Evolutionary conservation across 2,888 invertebrate genomes (phyloP).

Genomic region (Baronia brevicornis): DNA sequence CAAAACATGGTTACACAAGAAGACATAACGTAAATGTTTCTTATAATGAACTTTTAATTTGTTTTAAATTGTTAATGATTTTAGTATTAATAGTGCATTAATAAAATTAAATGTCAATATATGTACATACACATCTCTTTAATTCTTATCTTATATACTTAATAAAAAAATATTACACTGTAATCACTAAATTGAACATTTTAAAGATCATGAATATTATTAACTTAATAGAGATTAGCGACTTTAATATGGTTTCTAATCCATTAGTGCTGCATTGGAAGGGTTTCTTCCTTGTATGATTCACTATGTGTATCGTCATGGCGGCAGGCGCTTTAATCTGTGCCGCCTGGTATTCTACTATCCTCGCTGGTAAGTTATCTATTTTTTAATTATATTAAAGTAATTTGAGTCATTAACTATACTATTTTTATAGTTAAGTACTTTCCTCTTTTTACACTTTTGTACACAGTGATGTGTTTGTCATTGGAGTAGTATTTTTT

Average conservation of each 20-base stretch:
- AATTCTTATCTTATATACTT: too few relatives aligned
- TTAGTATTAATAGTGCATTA: not conserved
- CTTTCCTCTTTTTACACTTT: too few relatives aligned
- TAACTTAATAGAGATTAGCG: constrained; percentile 7
- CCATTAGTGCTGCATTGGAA: constrained; percentile 28
- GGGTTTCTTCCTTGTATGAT: constrained; percentile 41
- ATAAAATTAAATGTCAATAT: too few relatives aligned
- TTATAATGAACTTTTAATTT: too few relatives aligned
- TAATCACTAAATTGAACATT: too few relatives aligned
- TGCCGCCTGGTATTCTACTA: constrained; percentile 62
- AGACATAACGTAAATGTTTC: constrained; percentile 5
- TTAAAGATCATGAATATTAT: not conserved
- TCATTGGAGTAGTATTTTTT: too few relatives aligned
- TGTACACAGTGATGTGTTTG: too few relatives aligned
- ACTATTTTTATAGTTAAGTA: too few relatives aligned
- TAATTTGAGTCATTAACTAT: too few relatives aligned
- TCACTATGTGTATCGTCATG: constrained; percentile 46
- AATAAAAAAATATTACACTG: too few relatives aligned
- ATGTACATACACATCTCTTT: too few relatives aligned
- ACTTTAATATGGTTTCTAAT: constrained; percentile 58
- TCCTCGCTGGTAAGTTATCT: constrained; percentile 49
- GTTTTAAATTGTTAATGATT: not conserved
- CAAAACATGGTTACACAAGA: constrained; percentile 5
- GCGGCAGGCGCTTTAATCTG: constrained; percentile 54
- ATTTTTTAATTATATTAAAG: constrained; percentile 1